Base-by-base conservation (phyloP, 2,888 invertebrate species). In the Amphipoea lucens region DNA sequence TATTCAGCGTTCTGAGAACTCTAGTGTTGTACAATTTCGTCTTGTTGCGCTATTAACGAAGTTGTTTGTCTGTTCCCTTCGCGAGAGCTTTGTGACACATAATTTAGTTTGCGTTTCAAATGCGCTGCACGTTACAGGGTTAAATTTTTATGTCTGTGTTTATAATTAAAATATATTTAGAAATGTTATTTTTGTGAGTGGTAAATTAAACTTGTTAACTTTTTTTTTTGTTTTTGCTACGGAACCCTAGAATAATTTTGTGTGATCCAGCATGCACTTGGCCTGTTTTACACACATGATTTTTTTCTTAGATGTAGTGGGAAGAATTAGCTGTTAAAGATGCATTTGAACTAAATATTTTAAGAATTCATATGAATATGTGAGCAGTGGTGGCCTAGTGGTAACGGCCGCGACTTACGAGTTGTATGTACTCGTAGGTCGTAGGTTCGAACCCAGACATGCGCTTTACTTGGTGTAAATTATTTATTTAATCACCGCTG, bases 51-150 rank as follows among this genome's bases (percentile, higher is more conserved):
- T 72, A 81, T 82, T 85, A 80, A 79, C 80, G 60, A 71, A 62
- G 84, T 74, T 84, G 69, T 74, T 70, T 81, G 48, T 71, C 67
- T 74, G 68, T 69, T 57, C 60, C n/a, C 76, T 73, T 48, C 60
- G 66, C 45, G 36, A 40, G 68, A 12, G 76, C 73, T 83, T 76
- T 82, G 86, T 73, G 82, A 65, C 82, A 73, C 29, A 62, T 86
- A 85, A 85, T 76, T 76, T 83, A 54, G 65, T 82, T 81, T 81
- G 76, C 36, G 73, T 65, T 45, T 70, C 36, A 60, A 57, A 84
- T 71, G 62, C 65, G n/a, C 65, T 69, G 51, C 60, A 75, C 17
- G 60, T 85, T 75, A 54, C 7, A 36, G n/a, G 4, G 54, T 62
- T 40, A 11, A 2, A 6, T 54, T 45, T 42, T 62, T 57, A 29